These are phyloP conservation scores for Luperina testacea DNA, from an alignment of 2,888 invertebrate species.

Conservation along the genomic window DNA sequence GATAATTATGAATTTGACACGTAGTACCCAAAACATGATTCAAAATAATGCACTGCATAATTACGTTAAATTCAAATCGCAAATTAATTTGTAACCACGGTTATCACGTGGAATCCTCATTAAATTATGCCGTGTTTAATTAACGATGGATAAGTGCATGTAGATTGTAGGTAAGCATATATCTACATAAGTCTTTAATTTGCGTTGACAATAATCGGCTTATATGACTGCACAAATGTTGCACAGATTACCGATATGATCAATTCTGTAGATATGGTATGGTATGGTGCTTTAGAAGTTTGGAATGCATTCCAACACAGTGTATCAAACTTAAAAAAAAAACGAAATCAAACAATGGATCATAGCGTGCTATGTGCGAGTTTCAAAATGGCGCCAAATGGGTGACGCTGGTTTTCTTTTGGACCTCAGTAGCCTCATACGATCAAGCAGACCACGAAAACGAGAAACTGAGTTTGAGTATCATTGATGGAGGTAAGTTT, in stretches of 20 bases:
- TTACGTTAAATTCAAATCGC: neutral
- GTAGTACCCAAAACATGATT: neutral
- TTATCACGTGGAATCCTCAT: conserved; percentile 7
- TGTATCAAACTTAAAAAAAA: neutral
- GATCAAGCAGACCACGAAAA: neutral
- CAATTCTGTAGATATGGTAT: conserved; percentile 14
- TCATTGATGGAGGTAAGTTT: neutral
- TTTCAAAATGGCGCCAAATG: neutral
- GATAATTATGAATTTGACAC: neutral
- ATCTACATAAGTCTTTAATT: conserved; percentile 16
- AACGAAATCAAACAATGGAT: too few relatives aligned
- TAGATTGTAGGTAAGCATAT: neutral
- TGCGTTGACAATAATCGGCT: conserved; percentile 47
- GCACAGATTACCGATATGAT: conserved; percentile 12
- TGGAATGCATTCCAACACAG: neutral
- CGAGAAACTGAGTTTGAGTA: neutral
- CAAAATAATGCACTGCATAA: neutral
- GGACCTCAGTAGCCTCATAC: neutral
- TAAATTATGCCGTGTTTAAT: conserved; percentile 19
- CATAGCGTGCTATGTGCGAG: too few relatives aligned
- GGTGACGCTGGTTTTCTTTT: neutral
- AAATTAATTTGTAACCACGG: conserved; percentile 12
- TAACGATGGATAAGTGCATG: conserved; percentile 8
- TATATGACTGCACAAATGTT: conserved; percentile 24
- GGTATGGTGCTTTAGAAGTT: neutral